Evolutionary conservation across 2,888 invertebrate species (phyloP), one percentile per base, ranked within the genome.

Genomic region (Ochropacha duplaris): DNA sequence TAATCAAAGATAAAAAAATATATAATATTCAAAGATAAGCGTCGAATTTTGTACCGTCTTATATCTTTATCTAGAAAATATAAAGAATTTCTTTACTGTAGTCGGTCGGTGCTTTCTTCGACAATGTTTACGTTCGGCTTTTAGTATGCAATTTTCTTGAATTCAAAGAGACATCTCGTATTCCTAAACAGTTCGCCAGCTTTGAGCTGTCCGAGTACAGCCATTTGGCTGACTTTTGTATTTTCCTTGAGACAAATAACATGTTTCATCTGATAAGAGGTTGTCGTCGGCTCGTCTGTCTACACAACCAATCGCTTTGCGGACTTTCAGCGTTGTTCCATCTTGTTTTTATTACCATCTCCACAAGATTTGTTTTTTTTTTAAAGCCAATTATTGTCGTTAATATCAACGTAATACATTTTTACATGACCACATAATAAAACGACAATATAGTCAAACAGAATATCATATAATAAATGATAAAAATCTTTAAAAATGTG

Each of bases 251-350:
- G 83, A 86, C 84, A 88, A 88, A 90, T 88, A 88, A 87, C 86
- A 86, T 86, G 86, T 84, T 81, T 79, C 81, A 90, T 89, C 88
- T 81, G 88, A 90, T 90, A 90, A 88, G 86, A 78, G 83, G 70
- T 78, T 86, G 89, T 89, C 88, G 87, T 84, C 90, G 84, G 80
- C 81, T 86, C 84, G 85, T 86, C 87, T 86, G 85, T 80, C 79
- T 79, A 65, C 76, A 72, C 79, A 81, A 81, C 85, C 86, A 85
- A 88, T 89, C 85, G 87, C 76, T 81, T 80, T 79, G 84, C 74
- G 83, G 84, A 85, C 86, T 78, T 84, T 80, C 72, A 74, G 69
- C 73, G 77, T 79, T 76, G 74, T 83, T 83, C 71, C 75, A 79
- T 83, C 79, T 80, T 79, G 82, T 83, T 86, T 85, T 86, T 85